These are phyloP conservation scores for Amiota minor DNA, from an alignment of 2,888 invertebrate genomes.

Conservation along the genomic window DNA sequence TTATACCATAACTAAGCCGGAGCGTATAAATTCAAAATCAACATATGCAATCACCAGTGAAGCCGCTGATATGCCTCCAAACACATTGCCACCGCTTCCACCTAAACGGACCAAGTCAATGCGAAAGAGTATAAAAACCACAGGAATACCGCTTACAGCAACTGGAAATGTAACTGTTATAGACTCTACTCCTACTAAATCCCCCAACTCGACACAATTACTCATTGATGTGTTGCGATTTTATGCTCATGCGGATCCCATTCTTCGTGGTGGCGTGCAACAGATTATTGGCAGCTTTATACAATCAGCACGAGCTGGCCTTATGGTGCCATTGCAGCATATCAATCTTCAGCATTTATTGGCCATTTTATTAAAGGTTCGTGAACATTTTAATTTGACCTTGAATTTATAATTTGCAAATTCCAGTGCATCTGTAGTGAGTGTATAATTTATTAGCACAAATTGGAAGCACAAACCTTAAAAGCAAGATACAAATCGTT, in stretches of 20 bases:
- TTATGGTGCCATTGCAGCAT: constrained; percentile 48
- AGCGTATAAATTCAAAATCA: neutral
- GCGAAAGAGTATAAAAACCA: constrained; percentile 41
- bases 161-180: neutral
- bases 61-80: constrained; percentile 60
- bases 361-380: constrained; percentile 71
- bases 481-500: constrained; percentile 10
- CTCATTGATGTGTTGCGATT: constrained; percentile 70
- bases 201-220: constrained; percentile 37
- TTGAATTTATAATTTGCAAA: constrained; percentile 24
- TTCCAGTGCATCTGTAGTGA: neutral
- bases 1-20: neutral
- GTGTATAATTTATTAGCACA: constrained; percentile 9
- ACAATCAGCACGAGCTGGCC: constrained; percentile 57
- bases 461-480: constrained; percentile 6
- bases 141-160: neutral
- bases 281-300: constrained; percentile 72
- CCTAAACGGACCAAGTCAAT: constrained; percentile 68
- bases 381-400: constrained; percentile 34
- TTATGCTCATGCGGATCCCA: constrained; percentile 71
- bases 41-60: constrained; percentile 52
- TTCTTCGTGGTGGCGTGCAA: constrained; percentile 72
- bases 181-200: constrained; percentile 21
- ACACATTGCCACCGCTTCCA: constrained; percentile 57
- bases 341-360: constrained; percentile 65